A percentile compares a stretch with the other conserved stretches of the same genome.
Conservation (phyloP, 2,888 invertebrate genomes). For the Linyphia triangularis region DNA sequence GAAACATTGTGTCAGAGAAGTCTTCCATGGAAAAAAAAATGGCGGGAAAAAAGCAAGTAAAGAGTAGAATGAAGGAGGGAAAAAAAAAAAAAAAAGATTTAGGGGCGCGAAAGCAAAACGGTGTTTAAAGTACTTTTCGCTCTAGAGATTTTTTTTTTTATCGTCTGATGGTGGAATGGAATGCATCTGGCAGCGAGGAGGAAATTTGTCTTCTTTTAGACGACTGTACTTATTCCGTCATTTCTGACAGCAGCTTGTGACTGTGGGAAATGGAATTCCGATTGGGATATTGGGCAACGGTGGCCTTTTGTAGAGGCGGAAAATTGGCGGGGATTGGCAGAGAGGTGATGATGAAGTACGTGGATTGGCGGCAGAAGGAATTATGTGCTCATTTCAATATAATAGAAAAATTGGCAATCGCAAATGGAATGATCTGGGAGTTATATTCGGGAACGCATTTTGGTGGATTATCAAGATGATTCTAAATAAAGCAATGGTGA, state of each 20-base stretch:
- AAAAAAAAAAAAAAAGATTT: slow-evolving; percentile 14
- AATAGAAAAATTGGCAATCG: no score
- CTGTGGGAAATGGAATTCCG: slow-evolving; percentile 22
- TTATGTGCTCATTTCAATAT: no score
- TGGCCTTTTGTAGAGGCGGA: no score
- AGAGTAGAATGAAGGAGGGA: background rate
- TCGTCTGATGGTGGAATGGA: background rate
- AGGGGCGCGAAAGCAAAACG: slow-evolving; percentile 55
- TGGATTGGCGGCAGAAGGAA: no score
- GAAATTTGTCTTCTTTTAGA: slow-evolving; percentile 38
- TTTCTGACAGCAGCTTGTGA: slow-evolving; percentile 25
- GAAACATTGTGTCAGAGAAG: no score
- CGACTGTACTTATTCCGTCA: slow-evolving; percentile 20
- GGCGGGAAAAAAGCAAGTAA: background rate
- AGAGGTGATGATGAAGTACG: no score
- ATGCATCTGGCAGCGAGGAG: slow-evolving; percentile 33
- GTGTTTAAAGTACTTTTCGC: slow-evolving; percentile 54
- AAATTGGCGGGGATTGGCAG: no score
- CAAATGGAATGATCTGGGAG: no score
- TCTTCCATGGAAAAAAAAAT: no score
- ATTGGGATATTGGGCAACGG: background rate
- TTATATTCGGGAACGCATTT: no score
- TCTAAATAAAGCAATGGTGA: no score
- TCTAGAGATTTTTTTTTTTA: background rate
- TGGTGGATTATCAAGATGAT: no score